Evolutionary conservation across 2,113 vertebrate species (phyloP).

Genomic region (Pandion haliaetus): DNA sequence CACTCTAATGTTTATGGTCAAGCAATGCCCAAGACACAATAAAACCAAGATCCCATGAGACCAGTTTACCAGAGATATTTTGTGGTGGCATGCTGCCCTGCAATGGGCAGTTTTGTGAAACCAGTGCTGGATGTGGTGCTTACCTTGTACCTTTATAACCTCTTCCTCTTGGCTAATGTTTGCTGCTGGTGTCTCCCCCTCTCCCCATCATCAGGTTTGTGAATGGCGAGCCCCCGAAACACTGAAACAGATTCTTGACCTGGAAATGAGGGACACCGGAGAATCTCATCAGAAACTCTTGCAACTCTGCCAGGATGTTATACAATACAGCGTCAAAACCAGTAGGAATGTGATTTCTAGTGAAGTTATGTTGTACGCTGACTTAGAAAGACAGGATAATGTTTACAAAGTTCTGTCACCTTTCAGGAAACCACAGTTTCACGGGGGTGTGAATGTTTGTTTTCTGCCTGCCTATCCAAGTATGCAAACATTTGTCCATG

Average conservation of each 20-base stretch:
- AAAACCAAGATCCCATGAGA: neutral
- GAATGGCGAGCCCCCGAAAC: slow-evolving; percentile 81
- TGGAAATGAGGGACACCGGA: slow-evolving; percentile 79
- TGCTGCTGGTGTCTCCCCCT: neutral
- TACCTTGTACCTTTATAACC: neutral
- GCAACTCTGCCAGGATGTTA: slow-evolving; percentile 81
- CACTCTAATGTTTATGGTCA: neutral
- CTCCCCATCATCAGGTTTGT: slow-evolving; percentile 77
- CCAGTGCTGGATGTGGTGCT: neutral
- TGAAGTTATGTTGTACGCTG: neutral
- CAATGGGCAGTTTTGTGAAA: neutral
- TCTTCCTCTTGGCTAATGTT: neutral
- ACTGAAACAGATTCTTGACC: slow-evolving; percentile 80
- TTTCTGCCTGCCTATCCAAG: neutral
- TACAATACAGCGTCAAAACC: slow-evolving; percentile 87
- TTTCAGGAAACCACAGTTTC: neutral
- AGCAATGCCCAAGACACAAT: neutral
- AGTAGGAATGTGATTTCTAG: slow-evolving; percentile 62
- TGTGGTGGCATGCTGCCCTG: neutral
- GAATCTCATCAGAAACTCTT: slow-evolving; percentile 78
- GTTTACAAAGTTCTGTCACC: neutral
- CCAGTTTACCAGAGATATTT: neutral
- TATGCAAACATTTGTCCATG: neutral
- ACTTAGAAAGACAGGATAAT: neutral
- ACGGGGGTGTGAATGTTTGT: neutral